These are phyloP conservation scores for Myopa tessellatipennis DNA, from an alignment of 2,888 invertebrate genomes.

Conservation along the genomic window DNA sequence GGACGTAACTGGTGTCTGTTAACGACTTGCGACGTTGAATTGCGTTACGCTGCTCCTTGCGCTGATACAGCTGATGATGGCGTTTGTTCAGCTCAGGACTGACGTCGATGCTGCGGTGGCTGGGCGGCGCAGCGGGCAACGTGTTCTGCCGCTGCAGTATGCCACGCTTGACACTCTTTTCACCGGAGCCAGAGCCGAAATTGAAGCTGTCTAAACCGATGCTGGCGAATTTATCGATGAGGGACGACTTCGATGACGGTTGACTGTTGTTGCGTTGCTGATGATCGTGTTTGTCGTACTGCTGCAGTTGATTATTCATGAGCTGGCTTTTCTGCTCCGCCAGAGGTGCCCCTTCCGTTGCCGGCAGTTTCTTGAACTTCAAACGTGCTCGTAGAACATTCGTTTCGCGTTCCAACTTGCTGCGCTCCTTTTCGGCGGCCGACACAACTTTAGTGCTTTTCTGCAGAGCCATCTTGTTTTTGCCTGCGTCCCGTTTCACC, in stretches of 20 bases:
- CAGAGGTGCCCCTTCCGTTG: slow-evolving; percentile 39
- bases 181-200: slow-evolving; percentile 31
- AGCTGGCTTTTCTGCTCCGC: slow-evolving; percentile 13
- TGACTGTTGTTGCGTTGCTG: slow-evolving; percentile 36
- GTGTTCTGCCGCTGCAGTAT: slow-evolving; percentile 58
- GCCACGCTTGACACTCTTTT: slow-evolving; percentile 51
- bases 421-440: slow-evolving; percentile 35
- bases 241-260: slow-evolving; percentile 33
- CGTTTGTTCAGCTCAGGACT: slow-evolving; percentile 7
- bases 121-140: slow-evolving; percentile 40
- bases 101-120: background rate
- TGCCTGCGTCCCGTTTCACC: slow-evolving; percentile 51
- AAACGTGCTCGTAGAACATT: slow-evolving; percentile 58
- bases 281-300: slow-evolving; percentile 41
- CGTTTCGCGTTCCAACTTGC: slow-evolving; percentile 43
- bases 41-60: slow-evolving; percentile 53
- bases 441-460: background rate
- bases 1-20: slow-evolving; percentile 54
- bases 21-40: slow-evolving; percentile 61
- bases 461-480: slow-evolving; percentile 41
- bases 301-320: slow-evolving; percentile 12
- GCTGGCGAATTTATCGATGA: slow-evolving; percentile 30
- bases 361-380: slow-evolving; percentile 57
- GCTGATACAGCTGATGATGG: slow-evolving; percentile 47
- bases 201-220: background rate